A percentile compares a stretch with the other conserved stretches of the same genome.
Evolutionary conservation across 2,113 vertebrate genomes (phyloP).

Genomic region (Acanthisitta chloris): DNA sequence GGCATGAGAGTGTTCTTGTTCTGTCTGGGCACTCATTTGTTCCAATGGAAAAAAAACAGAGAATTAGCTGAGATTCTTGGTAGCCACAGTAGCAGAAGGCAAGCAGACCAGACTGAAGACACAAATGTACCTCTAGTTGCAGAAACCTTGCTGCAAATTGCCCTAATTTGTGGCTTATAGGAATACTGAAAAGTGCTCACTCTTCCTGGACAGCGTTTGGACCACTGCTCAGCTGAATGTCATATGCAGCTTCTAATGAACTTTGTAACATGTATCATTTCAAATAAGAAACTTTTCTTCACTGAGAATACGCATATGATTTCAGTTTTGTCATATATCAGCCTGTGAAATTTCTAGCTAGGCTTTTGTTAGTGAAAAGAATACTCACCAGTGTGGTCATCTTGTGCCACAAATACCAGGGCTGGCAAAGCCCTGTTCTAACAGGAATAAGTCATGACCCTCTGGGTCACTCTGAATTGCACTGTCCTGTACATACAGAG

Average conservation of each 20-base stretch:
- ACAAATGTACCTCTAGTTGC: not conserved
- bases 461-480: not conserved
- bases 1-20: not conserved
- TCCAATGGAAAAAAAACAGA: not conserved
- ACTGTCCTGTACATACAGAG: not conserved
- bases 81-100: not conserved
- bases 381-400: not conserved
- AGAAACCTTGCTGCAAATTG: not conserved
- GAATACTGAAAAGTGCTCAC: not conserved
- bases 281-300: not conserved
- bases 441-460: not conserved
- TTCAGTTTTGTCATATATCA: not conserved
- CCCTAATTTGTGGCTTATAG: not conserved
- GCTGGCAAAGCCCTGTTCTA: not conserved
- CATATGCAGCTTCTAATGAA: not conserved
- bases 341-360: not conserved
- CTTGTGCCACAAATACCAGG: accelerated
- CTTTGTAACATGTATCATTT: not conserved
- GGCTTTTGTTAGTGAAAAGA: not conserved
- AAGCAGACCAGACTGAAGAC: not conserved
- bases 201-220: not conserved
- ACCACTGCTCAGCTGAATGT: not conserved
- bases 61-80: not conserved
- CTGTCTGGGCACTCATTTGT: not conserved
- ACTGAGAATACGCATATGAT: not conserved